These are phyloP conservation scores for Drosophila pseudotakahashii DNA, from an alignment of 2,888 invertebrate genomes.

Conservation along the genomic window DNA sequence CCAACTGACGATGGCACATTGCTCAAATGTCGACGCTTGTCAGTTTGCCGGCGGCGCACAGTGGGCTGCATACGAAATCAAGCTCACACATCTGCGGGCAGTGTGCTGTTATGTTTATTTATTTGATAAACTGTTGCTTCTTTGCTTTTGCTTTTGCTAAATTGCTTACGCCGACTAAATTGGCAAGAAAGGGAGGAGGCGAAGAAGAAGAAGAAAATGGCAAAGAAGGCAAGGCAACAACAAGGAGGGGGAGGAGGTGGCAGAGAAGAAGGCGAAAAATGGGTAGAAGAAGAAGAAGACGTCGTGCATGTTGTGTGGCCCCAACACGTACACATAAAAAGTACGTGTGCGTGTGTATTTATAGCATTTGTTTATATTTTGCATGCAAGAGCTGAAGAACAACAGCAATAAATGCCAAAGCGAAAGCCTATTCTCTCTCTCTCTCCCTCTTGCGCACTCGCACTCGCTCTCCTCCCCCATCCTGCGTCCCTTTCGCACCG, in stretches of 20 bases:
- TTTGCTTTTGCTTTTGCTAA: slow-evolving; percentile 20
- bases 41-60: slow-evolving; percentile 65
- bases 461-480: neutral
- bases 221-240: neutral
- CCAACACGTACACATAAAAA: slow-evolving; percentile 42
- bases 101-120: slow-evolving; percentile 76
- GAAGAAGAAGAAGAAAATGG: slow-evolving; percentile 7
- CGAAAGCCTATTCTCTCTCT: slow-evolving; percentile 4
- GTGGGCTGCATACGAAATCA: slow-evolving; percentile 72
- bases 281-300: slow-evolving; percentile 2
- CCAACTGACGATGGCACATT: slow-evolving; percentile 57
- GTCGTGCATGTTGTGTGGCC: slow-evolving; percentile 58
- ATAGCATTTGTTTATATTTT: slow-evolving; percentile 79
- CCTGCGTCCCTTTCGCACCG: slow-evolving; percentile 10
- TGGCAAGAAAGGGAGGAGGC: slow-evolving; percentile 8
- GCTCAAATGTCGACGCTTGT: slow-evolving; percentile 77
- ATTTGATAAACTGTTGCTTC: slow-evolving; percentile 55
- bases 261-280: neutral
- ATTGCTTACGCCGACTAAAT: slow-evolving; percentile 46
- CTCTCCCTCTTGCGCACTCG: neutral
- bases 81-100: slow-evolving; percentile 21
- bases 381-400: slow-evolving; percentile 52
- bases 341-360: slow-evolving; percentile 55
- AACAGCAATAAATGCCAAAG: slow-evolving; percentile 18
- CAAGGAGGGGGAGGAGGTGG: neutral